These are phyloP conservation scores for Aleadryas rufinucha DNA, from an alignment of 2,113 vertebrate genomes.

Conservation along the genomic window DNA sequence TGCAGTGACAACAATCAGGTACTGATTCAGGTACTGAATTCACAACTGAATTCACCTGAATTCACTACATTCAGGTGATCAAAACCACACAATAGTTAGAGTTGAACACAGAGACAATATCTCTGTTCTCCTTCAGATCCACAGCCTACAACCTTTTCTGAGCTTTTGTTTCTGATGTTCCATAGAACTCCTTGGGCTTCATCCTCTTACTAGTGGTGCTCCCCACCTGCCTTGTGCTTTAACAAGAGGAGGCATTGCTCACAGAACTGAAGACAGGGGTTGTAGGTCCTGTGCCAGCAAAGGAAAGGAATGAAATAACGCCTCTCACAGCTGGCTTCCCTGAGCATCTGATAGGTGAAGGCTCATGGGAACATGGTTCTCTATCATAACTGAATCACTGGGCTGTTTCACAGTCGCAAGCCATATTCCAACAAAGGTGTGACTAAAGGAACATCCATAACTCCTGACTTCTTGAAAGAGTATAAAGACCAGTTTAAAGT, in stretches of 20 bases:
- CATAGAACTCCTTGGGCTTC: not conserved
- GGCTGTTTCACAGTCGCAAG: not conserved
- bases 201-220: not conserved
- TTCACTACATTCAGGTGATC: too few species aligned
- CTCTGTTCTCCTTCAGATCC: not conserved
- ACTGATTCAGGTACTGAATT: too few species aligned
- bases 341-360: not conserved
- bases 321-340: not conserved
- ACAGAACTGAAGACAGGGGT: rapidly evolving
- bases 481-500: not conserved
- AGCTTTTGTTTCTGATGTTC: not conserved
- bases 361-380: not conserved
- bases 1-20: not conserved
- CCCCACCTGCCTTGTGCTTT: not conserved
- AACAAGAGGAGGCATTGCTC: not conserved
- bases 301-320: not conserved
- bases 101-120: too few species aligned
- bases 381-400: not conserved
- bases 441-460: not conserved
- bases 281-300: not conserved
- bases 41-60: too few species aligned
- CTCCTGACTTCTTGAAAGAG: not conserved
- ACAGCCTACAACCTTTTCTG: not conserved
- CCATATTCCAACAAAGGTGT: not conserved
- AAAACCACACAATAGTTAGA: too few species aligned